Evolutionary conservation across 2,797 vertebrate genomes (phyloP), one percentile per base, ranked within the genome.

Genomic region (Gymnodraco acuticeps): DNA sequence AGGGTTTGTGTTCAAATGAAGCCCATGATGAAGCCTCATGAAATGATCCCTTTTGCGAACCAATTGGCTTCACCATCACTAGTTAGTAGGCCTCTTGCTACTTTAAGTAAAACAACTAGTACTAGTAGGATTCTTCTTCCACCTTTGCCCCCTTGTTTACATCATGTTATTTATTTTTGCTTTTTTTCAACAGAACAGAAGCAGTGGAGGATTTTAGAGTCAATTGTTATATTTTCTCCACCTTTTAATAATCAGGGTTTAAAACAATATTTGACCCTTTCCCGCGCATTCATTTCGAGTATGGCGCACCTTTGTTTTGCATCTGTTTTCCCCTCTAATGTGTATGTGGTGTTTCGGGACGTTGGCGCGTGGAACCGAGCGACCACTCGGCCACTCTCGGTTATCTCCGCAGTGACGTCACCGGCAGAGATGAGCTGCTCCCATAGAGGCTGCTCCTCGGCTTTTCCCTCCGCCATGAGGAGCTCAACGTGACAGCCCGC

Each of bases 401-500:
- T 31, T 33, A 64, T 78, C 75, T 80, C 77, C 73, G 74, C 47
- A 61, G 42, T 92, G 89, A 93, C 89, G 91, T 93, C 91, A 93
- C 17, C 71, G 61, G 11, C 83, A 51, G 74, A 83, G 84, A 79
- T 86, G 33, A 6, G 33, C 68, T 20, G 85, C 27, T 27, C 27
- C 27, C 27, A 27, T 0, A 1, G 27, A 27, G 27, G 27, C 27
- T 27, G 27, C 78, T 60, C 68, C 73, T 52, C 63, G 53, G 43
- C 42, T 65, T 38, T 55, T 9, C 53, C 51, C 73, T 17, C 55
- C 17, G 51, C 93, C 94, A 94, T 94, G 94, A 91, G 94, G 91
- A 92, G 92, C 87, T 90, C 93, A 92, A 95, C 95, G 95, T 95
- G 95, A 95, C 94, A 64, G 63, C 38, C 46, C 64, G 55, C 73